Evolutionary conservation across 2,113 vertebrate genomes (phyloP), one percentile per base, ranked within the genome.

Genomic region (Hirundichthys speculiger): DNA sequence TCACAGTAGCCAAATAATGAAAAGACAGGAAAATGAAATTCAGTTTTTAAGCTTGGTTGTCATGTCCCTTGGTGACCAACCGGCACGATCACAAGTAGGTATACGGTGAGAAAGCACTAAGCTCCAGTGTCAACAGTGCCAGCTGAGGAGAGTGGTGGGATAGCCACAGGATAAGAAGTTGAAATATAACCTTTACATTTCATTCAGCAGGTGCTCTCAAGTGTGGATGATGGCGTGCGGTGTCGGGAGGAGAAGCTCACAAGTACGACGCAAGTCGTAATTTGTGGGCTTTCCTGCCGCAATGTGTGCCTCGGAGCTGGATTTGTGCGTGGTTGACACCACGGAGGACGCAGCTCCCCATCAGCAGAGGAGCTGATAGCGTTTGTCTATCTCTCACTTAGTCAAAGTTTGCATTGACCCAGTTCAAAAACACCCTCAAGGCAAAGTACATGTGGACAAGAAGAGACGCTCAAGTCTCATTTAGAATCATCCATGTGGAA

Each of bases 401-500:
- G 56, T 70, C 70, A 72, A 79, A 75, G 76, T 79, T 85, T 74
- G 48, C 79, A 56, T 88, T 70, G 75, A 77, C 53, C 65, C 68
- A 83, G 77, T 81, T 83, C 66, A 73, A 75, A 83, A 64, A 78
- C 72, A 83, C 65, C 84, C 74, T 85, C 79, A 81, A 90, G 87
- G 86, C 80, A 88, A 86, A 79, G 72, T 47, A 67, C 75, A 85
- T 73, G 50, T 41, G 68, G 60, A 75, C 66, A 61, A 67, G 50
- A 86, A 73, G 66, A 70, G 77, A 52, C 50, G 47, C 63, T 76
- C 43, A 27, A 69, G 75, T 81, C 75, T 87, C 80, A 73, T 79
- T 84, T 63, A 57, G 64, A 85, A 80, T 89, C 80, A 69, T 81
- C 72, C 74, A 43, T 49, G 66, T 83, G 58, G 73, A 52, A 75